Base-by-base conservation (phyloP, 2,888 invertebrate genomes). In the Molorchus minor region DNA sequence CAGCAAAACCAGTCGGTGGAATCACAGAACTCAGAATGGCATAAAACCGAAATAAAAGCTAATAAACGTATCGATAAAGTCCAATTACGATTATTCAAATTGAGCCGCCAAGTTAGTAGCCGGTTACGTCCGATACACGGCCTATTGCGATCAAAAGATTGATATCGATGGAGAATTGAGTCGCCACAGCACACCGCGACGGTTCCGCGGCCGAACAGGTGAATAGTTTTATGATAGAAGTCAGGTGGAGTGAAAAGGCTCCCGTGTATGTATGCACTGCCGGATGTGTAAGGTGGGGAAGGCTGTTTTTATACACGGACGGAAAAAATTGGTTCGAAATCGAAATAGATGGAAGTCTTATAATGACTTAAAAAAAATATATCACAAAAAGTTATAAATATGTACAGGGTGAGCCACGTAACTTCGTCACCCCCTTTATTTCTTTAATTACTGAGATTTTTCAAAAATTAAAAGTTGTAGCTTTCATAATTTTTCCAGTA, bases 151-250 rank as follows among this genome's bases (percentile, higher is more conserved):
- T 13, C n/a, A n/a, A n/a, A n/a, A n/a, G n/a, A n/a, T n/a, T n/a
- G n/a, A n/a, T n/a, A n/a, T n/a, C n/a, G 15, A 35, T 40, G 43
- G 56, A 62, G 60, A 59, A 61, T 51, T 12, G 49, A 64, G 56
- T 54, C 46, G 52, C 57, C 53, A 66, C 60, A 61, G 61, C 69
- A 61, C 62, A 63, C 69, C 65, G 64, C 68, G 65, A 71, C 67
- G 55, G 65, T 61, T 62, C 49, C 57, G 54, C 57, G 47, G 41
- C 57, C 64, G 67, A 65, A 69, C 72, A 71, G 73, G 71, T 73
- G 72, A 73, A 73, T 73, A 71, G 70, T 68, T n/a, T n/a, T n/a
- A n/a, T n/a, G n/a, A n/a, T 59, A 60, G 56, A 61, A 71, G 71
- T 72, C 70, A 70, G 73, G 70, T 71, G 71, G 62, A 68, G 64